Conservation (phyloP, 1,140 invertebrate species). For the Cherax destructor region DNA sequence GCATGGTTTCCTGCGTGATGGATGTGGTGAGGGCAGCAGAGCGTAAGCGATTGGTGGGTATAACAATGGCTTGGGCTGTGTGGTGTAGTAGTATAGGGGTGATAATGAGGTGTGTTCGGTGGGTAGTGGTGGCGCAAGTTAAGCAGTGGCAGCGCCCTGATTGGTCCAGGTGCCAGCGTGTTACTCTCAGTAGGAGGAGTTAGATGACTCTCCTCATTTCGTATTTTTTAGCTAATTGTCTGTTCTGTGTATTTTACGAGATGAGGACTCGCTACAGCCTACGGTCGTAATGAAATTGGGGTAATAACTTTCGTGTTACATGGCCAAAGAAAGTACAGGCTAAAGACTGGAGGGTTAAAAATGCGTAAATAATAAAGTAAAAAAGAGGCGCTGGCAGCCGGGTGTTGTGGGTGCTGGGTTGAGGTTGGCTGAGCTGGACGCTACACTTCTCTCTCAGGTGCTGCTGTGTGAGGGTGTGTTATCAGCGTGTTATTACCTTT, state of each 20-base stretch:
- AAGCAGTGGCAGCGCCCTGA: not conserved
- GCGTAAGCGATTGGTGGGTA: not conserved
- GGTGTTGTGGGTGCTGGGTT: not conserved
- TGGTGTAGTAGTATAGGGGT: not conserved
- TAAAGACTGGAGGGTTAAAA: no score
- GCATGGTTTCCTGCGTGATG: not conserved
- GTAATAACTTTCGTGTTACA: no score
- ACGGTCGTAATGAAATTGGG: no score
- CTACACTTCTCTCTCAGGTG: not conserved
- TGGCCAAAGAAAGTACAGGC: no score
- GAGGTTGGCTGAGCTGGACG: not conserved
- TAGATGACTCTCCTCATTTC: not conserved
- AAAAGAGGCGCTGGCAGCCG: not conserved
- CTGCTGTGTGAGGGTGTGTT: not conserved
- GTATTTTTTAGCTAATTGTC: not conserved
- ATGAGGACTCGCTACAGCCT: no score
- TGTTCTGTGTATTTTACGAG: not conserved
- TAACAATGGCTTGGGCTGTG: not conserved
- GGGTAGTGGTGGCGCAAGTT: not conserved
- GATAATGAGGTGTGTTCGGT: not conserved
- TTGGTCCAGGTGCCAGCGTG: not conserved
- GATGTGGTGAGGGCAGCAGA: not conserved
- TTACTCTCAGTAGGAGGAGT: not conserved
- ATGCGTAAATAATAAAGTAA: not conserved
- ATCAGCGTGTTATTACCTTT: not conserved